A percentile compares a stretch with the other conserved stretches of the same genome.
Evolutionary conservation across 2,113 vertebrate genomes (phyloP).

Genomic region (Herpailurus yagouaroundi): DNA sequence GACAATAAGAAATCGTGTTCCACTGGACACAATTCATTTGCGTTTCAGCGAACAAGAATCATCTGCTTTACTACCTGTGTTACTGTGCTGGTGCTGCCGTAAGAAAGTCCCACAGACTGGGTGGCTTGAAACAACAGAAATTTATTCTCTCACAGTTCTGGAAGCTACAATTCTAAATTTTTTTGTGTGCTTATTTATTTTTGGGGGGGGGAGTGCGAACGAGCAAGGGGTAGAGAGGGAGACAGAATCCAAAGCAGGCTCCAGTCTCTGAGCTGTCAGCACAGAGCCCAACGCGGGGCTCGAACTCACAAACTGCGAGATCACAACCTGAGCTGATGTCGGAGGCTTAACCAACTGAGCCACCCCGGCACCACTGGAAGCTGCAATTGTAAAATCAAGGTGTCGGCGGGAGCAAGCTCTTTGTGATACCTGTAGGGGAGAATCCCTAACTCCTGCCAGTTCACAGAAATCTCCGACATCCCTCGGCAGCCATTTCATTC

Average conservation of each 20-base stretch:
- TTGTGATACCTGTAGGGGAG: too few species aligned
- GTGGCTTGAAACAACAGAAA: not conserved
- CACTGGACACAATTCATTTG: not conserved
- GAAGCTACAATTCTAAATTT: too few species aligned
- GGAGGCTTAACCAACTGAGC: too few species aligned
- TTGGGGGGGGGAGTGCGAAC: too few species aligned
- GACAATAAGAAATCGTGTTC: not conserved
- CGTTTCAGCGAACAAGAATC: not conserved
- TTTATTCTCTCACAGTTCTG: not conserved
- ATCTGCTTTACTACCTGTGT: not conserved
- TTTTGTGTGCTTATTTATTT: too few species aligned
- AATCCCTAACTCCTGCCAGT: too few species aligned
- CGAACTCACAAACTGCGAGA: too few species aligned
- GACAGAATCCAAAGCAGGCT: too few species aligned
- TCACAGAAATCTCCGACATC: not conserved
- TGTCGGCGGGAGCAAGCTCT: not conserved
- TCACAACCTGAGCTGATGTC: too few species aligned
- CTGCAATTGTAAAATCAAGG: not conserved
- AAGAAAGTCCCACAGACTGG: not conserved
- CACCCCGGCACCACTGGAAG: not conserved
- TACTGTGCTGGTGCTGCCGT: not conserved
- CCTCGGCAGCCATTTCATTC: not conserved
- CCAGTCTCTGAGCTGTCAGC: too few species aligned
- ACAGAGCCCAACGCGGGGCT: fast-evolving
- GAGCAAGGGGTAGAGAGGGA: too few species aligned